A percentile compares a stretch with the other conserved stretches of the same genome.
These are phyloP conservation scores for Coranthus polyacanthus DNA, from an alignment of 2,797 vertebrate species.

Conservation along the genomic window DNA sequence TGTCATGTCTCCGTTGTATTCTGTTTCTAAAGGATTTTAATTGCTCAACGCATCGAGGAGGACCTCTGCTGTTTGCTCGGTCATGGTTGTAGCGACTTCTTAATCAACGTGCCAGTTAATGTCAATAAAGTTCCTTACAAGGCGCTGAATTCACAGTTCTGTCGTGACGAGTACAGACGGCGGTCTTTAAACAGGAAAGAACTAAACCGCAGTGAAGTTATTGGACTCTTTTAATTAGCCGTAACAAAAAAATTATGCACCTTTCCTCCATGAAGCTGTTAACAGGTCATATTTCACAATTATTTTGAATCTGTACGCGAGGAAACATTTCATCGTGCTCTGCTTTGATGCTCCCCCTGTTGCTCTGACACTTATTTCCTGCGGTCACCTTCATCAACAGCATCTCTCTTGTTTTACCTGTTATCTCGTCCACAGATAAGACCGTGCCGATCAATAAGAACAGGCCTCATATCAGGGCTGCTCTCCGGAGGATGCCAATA, in stretches of 20 bases:
- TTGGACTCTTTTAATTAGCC: background rate
- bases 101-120: constrained; percentile 37
- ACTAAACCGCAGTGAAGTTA: background rate
- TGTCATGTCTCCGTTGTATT: constrained; percentile 12
- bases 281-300: background rate
- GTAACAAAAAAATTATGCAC: background rate
- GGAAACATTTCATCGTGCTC: background rate
- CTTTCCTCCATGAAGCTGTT: background rate
- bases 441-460: constrained; percentile 42
- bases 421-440: constrained; percentile 48
- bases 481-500: constrained; percentile 33
- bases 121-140: constrained; percentile 36
- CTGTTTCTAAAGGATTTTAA: constrained; percentile 27
- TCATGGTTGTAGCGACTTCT: constrained; percentile 33
- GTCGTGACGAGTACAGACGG: background rate
- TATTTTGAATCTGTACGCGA: background rate
- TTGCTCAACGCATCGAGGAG: constrained; percentile 11
- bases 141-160: constrained; percentile 39
- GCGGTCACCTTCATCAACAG: constrained; percentile 41
- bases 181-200: background rate
- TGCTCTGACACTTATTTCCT: background rate
- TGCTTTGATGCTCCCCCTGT: background rate
- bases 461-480: constrained; percentile 14
- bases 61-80: constrained; percentile 21
- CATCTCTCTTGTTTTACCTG: constrained; percentile 4